These are phyloP conservation scores for Ptycholaimellus sp. DNA, from an alignment of 2,888 invertebrate species.

Conservation along the genomic window DNA sequence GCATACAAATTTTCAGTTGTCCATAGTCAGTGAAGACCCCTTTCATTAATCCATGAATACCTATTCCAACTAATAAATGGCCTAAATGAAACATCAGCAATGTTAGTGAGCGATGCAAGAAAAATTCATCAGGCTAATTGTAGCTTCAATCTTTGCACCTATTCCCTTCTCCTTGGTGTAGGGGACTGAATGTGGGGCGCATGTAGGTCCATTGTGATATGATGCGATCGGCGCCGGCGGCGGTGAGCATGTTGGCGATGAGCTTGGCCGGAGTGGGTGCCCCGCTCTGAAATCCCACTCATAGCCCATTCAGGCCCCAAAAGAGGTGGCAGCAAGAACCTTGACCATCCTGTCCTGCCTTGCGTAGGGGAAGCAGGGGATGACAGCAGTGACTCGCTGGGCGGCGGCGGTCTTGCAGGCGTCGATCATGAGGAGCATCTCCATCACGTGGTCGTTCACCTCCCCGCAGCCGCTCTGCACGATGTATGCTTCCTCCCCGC, in stretches of 20 bases:
- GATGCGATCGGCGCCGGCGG: conserved; percentile 81
- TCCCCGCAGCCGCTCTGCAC: conserved; percentile 68
- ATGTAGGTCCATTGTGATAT: conserved; percentile 91
- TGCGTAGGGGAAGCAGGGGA: conserved; percentile 84
- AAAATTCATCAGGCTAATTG: too few relatives aligned
- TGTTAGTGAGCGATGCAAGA: too few relatives aligned
- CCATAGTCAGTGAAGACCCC: too few relatives aligned
- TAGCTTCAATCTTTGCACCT: too few relatives aligned
- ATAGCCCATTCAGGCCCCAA: too few relatives aligned
- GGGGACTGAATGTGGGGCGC: conserved; percentile 78
- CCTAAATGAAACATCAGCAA: too few relatives aligned
- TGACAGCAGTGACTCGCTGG: conserved; percentile 71
- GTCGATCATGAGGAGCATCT: conserved; percentile 49
- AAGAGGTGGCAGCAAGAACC: too few relatives aligned
- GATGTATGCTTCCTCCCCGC: conserved; percentile 88
- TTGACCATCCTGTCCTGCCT: conserved; percentile 74
- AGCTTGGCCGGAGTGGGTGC: conserved; percentile 83
- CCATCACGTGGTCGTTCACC: conserved; percentile 60
- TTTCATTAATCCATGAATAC: too few relatives aligned
- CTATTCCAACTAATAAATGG: too few relatives aligned
- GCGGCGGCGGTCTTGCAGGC: conserved; percentile 89
- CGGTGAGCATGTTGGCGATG: conserved; percentile 78
- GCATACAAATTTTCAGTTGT: too few relatives aligned
- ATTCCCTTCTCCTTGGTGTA: too few relatives aligned
- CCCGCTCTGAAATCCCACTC: conserved; percentile 54